A percentile compares a stretch with the other conserved stretches of the same genome.
Conservation (phyloP, 1,140 invertebrate species). For the Lepidurus apus region DNA sequence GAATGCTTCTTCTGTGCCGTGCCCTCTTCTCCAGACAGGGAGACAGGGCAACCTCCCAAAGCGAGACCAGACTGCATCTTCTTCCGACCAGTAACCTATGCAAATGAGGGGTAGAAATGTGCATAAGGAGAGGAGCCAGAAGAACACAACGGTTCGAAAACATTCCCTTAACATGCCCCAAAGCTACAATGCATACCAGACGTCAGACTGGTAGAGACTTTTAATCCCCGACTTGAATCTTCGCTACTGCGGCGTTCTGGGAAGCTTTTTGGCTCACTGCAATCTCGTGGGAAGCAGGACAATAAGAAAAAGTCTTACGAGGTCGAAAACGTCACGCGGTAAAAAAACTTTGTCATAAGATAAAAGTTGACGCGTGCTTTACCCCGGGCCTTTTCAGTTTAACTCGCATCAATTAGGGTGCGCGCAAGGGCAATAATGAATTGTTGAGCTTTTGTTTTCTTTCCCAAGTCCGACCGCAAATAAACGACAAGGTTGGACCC, state of each 20-base stretch:
- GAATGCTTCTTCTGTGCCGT: not conserved
- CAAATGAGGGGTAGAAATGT: not conserved
- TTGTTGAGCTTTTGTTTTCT: not conserved
- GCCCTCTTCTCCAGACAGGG: not conserved
- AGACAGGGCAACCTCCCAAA: not conserved
- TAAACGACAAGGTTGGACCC: not conserved
- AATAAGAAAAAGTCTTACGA: not conserved
- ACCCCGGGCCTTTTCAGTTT: not conserved
- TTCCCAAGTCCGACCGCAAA: not conserved
- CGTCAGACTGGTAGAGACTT: not conserved
- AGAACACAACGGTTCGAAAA: not conserved
- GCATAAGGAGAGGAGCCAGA: not conserved
- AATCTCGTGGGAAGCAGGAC: not conserved
- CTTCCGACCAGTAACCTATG: not conserved
- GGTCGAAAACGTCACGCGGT: not conserved
- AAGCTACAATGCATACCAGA: slow-evolving; percentile 21
- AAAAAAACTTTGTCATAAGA: not conserved
- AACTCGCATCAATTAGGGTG: not conserved
- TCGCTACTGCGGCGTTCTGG: not conserved
- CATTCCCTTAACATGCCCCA: slow-evolving; percentile 5
- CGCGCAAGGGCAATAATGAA: slow-evolving; percentile 1
- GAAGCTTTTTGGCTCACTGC: not conserved
- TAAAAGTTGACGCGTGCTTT: not conserved
- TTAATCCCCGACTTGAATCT: not conserved
- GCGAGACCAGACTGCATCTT: not conserved